Percentiles rank a stretch among this genome's conserved stretches.
These are phyloP conservation scores for Papilio aristodemus DNA, from an alignment of 1,140 invertebrate genomes.

Conservation along the genomic window DNA sequence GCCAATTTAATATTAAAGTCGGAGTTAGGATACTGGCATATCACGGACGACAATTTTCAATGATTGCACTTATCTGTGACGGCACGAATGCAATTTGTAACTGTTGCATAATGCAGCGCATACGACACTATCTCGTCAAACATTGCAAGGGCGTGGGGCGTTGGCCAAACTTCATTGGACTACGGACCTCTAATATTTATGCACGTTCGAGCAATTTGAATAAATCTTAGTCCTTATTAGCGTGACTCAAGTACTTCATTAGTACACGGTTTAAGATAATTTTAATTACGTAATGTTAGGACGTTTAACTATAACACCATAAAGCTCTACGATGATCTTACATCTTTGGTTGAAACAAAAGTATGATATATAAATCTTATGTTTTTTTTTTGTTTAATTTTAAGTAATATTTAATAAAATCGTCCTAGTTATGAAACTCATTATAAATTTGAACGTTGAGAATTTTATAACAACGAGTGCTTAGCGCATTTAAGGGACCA, in stretches of 20 bases:
- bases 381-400: too few relatives aligned
- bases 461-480: too few relatives aligned
- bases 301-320: neutral
- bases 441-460: too few relatives aligned
- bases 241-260: neutral
- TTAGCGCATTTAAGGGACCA: neutral
- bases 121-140: conserved; percentile 25
- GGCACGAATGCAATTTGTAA: conserved; percentile 33
- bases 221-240: conserved; percentile 16
- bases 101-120: conserved; percentile 31
- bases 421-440: too few relatives aligned
- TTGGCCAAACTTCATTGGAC: conserved; percentile 12
- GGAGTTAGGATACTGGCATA: conserved; percentile 13
- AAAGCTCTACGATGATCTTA: neutral
- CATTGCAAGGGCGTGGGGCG: conserved; percentile 22
- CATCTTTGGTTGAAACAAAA: too few relatives aligned
- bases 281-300: neutral
- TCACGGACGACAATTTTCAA: conserved; percentile 22
- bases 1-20: neutral
- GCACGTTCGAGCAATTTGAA: conserved; percentile 27
- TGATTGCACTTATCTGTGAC: conserved; percentile 32
- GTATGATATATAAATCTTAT: too few relatives aligned
- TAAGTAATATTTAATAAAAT: too few relatives aligned
- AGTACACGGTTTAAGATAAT: neutral
- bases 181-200: conserved; percentile 7